These are phyloP conservation scores for Atta cephalotes DNA, from an alignment of 1,140 invertebrate species.

Conservation along the genomic window DNA sequence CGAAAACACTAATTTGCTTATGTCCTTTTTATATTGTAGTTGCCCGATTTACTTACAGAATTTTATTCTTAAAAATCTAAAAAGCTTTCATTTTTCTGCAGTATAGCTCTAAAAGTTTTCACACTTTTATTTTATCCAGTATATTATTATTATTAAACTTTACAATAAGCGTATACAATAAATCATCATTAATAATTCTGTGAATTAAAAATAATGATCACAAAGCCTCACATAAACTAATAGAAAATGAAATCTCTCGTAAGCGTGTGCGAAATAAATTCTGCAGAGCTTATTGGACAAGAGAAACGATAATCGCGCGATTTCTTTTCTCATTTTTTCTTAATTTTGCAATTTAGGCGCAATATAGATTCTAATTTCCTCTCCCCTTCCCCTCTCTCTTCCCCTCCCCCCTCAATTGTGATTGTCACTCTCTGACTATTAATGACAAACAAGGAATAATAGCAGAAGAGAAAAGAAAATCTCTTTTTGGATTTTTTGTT, in stretches of 20 bases:
- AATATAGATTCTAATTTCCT: constrained; percentile 62
- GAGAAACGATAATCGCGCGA: constrained; percentile 27
- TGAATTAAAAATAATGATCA: background rate
- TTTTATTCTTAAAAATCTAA: too few species aligned
- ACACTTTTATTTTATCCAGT: too few species aligned
- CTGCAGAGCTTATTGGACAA: background rate
- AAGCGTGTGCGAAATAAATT: constrained; percentile 22
- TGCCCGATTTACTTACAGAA: too few species aligned
- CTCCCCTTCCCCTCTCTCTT: background rate
- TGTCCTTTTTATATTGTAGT: too few species aligned
- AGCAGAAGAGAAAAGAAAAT: constrained; percentile 20
- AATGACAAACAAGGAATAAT: constrained; percentile 36
- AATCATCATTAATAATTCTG: constrained; percentile 14
- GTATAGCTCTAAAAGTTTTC: too few species aligned
- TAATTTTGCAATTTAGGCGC: constrained; percentile 23
- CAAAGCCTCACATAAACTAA: background rate
- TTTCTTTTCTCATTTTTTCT: background rate
- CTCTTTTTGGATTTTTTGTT: constrained; percentile 33
- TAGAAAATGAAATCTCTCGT: background rate
- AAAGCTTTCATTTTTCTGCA: too few species aligned
- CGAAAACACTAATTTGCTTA: too few species aligned
- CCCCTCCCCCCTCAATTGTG: background rate
- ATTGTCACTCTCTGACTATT: constrained; percentile 66
- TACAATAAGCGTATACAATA: background rate
- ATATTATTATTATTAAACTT: background rate